phyloP scores from a whole-genome alignment of 2,113 vertebrate species.

The Thermophis baileyi region DNA sequence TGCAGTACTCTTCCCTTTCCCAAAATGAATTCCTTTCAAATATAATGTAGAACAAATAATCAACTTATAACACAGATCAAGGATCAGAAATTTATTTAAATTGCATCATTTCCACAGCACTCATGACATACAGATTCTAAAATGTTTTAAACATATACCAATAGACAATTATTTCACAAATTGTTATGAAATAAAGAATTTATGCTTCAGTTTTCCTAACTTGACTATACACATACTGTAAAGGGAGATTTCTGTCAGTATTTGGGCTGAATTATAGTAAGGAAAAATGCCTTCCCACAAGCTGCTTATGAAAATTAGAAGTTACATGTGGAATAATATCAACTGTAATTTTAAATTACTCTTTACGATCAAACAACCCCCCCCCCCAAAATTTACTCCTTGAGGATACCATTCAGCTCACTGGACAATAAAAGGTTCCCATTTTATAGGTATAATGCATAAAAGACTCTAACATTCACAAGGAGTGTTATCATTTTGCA shows the following conservation, averaged over 20 bases:
- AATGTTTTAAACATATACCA: neutral
- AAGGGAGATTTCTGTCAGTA: slow-evolving; percentile 15
- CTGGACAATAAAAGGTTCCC: neutral
- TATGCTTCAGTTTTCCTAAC: slow-evolving; percentile 32
- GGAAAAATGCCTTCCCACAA: slow-evolving; percentile 35
- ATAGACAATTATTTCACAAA: slow-evolving; percentile 13
- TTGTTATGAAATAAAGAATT: slow-evolving; percentile 18
- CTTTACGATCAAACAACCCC: slow-evolving; percentile 17
- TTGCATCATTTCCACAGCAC: slow-evolving; percentile 31
- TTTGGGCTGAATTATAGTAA: slow-evolving; percentile 32
- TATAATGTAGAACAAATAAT: neutral
- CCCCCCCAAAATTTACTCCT: neutral
- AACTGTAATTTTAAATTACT: neutral
- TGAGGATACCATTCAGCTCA: neutral
- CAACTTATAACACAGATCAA: neutral
- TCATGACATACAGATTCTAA: slow-evolving; percentile 46
- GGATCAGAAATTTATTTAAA: slow-evolving; percentile 57
- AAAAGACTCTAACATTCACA: neutral
- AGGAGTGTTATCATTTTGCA: neutral
- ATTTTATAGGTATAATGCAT: rapidly evolving
- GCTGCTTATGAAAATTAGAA: slow-evolving; percentile 33
- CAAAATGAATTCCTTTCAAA: neutral
- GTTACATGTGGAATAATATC: slow-evolving; percentile 28
- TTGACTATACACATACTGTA: neutral
- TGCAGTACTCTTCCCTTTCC: neutral